These are phyloP conservation scores for Ennomos erosarius DNA, from an alignment of 2,888 invertebrate species.

Conservation along the genomic window DNA sequence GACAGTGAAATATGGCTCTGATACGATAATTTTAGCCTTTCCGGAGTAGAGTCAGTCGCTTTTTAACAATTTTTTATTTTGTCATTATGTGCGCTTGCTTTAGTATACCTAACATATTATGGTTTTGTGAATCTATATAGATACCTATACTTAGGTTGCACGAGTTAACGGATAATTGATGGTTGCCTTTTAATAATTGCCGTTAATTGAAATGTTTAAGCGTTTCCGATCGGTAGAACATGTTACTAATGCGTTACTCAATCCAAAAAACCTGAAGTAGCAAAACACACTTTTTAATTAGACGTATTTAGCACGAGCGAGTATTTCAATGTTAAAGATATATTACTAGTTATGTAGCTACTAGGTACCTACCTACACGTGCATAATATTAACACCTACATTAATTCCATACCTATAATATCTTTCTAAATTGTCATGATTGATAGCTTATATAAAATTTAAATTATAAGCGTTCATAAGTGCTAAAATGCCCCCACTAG, in stretches of 20 bases:
- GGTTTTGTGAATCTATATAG: slow-evolving; percentile 49
- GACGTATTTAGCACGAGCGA: slow-evolving; percentile 35
- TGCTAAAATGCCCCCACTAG: too few relatives aligned
- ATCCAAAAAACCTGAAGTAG: slow-evolving; percentile 40
- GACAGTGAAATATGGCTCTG: slow-evolving; percentile 54
- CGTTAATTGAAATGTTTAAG: slow-evolving; percentile 61
- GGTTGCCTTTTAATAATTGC: slow-evolving; percentile 55
- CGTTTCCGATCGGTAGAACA: slow-evolving; percentile 66
- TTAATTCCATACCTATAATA: too few relatives aligned
- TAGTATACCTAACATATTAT: slow-evolving; percentile 49
- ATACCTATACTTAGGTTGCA: too few relatives aligned
- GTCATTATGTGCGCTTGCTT: slow-evolving; percentile 47
- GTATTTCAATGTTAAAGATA: slow-evolving; percentile 19
- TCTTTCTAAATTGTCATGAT: too few relatives aligned
- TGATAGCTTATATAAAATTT: too few relatives aligned
- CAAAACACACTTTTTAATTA: slow-evolving; percentile 48
- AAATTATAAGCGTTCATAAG: too few relatives aligned
- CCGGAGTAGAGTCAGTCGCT: slow-evolving; percentile 47
- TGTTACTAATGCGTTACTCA: slow-evolving; percentile 53
- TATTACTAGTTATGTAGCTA: too few relatives aligned
- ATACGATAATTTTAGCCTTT: slow-evolving; percentile 58
- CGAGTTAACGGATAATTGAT: slow-evolving; percentile 35
- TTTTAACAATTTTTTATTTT: slow-evolving; percentile 39
- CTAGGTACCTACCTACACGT: too few relatives aligned
- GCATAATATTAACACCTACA: too few relatives aligned